Base-by-base conservation (phyloP, 2,888 invertebrate species). In the Allolobophora icterica region DNA sequence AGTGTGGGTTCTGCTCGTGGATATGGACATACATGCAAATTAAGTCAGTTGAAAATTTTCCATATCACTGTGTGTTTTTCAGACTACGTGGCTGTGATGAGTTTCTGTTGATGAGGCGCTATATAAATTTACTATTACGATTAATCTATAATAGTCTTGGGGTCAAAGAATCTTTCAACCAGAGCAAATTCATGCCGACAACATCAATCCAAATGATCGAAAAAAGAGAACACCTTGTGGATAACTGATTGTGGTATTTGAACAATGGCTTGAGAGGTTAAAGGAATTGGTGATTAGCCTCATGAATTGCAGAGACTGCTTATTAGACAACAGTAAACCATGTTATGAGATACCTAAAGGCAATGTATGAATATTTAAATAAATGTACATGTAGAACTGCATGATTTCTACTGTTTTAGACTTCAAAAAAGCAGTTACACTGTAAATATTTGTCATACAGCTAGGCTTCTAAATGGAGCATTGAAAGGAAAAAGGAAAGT, bases 21-120 rank as follows among this genome's bases (percentile, higher is more conserved):
- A n/a, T 71, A 71, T 71, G 71, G 30, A 71, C n/a, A n/a, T 71
- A n/a, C n/a, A 71, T 71, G 71, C n/a, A 71, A 71, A 71, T 71
- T 30, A 71, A 71, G n/a, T 11, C 30, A 71, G 71, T 71, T 71
- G 71, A 30, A n/a, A 71, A 71, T n/a, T 71, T 71, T 71, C 71
- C 71, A 71, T 71, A 11, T 30, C n/a, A n/a, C 11, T 71, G 19
- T 30, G n/a, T 71, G 71, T 71, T n/a, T 71, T n/a, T 71, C 71
- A n/a, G 71, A 8, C 71, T n/a, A n/a, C 21, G 21, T 52, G 30
- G 71, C n/a, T 71, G 3, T 52, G 52, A 52, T 52, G 52, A 52
- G 24, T 52, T 52, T 52, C 52, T 52, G 21, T 52, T 52, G 1
- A 24, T 13, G 24, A 19, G 52, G 52, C 21, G 52, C 52, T 52